These are phyloP conservation scores for Craterocephalus amniculus DNA, from an alignment of 2,797 vertebrate species.

Conservation along the genomic window DNA sequence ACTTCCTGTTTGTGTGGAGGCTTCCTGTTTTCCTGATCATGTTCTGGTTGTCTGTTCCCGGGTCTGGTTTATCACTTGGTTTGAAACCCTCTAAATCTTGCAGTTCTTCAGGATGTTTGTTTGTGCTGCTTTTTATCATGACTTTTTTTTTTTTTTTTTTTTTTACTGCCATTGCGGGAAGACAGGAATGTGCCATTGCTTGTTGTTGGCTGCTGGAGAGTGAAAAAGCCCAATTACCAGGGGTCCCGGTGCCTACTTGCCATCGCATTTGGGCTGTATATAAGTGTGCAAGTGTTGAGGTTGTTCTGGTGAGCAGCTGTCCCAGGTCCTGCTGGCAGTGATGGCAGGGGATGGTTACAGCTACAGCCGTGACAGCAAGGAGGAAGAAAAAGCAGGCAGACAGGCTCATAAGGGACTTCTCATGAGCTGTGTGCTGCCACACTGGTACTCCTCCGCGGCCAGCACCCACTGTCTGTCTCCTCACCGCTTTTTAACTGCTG, in stretches of 20 bases:
- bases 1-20: slow-evolving; percentile 71
- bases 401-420: slow-evolving; percentile 69
- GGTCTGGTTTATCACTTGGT: slow-evolving; percentile 69
- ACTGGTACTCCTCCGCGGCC: slow-evolving; percentile 63
- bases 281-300: slow-evolving; percentile 31
- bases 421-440: slow-evolving; percentile 69
- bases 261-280: slow-evolving; percentile 42
- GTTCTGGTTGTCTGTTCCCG: slow-evolving; percentile 60
- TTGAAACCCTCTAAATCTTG: slow-evolving; percentile 65
- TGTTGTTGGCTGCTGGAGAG: slow-evolving; percentile 76
- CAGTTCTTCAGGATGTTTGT: slow-evolving; percentile 79
- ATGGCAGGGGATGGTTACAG: slow-evolving; percentile 64
- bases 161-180: slow-evolving; percentile 78
- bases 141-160: slow-evolving; percentile 63
- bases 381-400: slow-evolving; percentile 61
- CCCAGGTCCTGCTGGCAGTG: slow-evolving; percentile 61
- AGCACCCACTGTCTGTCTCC: slow-evolving; percentile 66
- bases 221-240: slow-evolving; percentile 81
- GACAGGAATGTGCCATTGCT: slow-evolving; percentile 82
- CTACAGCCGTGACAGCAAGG: slow-evolving; percentile 56
- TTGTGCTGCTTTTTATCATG: slow-evolving; percentile 78
- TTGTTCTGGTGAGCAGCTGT: slow-evolving; percentile 79
- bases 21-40: slow-evolving; percentile 76
- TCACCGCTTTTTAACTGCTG: slow-evolving; percentile 70
- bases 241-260: slow-evolving; percentile 65